Base-by-base conservation (phyloP, 1,140 invertebrate genomes). In the Tetramorium parvispinum region DNA sequence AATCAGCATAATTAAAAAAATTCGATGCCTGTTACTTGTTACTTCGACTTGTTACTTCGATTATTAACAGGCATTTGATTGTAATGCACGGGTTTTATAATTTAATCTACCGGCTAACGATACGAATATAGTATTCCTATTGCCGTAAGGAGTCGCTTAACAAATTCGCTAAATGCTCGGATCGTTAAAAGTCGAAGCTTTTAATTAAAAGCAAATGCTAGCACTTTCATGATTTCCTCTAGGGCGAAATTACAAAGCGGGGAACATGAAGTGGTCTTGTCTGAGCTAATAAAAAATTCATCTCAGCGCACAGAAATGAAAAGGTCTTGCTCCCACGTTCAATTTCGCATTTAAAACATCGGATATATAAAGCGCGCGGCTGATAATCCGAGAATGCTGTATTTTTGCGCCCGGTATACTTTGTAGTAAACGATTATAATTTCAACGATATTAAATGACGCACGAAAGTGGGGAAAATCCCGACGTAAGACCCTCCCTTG, bases 151-250 rank as follows among this genome's bases (percentile, higher is more conserved):
- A 63, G 7, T 59, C 46, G 18, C 68, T 37, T 49, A 21, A 61
- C 40, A 37, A 83, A 59, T 61, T 49, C 46, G 21, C 37, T 75
- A 83, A 82, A 83, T 73, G 46, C 13, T 46, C 27, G 13, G 6
- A 49, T 73, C 18, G 53, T 59, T 73, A 83, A 59, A 59, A 83
- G 53, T 75, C 49, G 32, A 70, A 43, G 37, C 65, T 81, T 81
- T 59, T 75, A 73, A 83, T 75, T 75, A 49, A 75, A 59, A 83
- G 53, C 13, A 59, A 83, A 73, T 83, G 53, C n/a, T 24, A 49
- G 55, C 13, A 65, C 51, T 53, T 46, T 83, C 53, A 21, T 59
- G 53, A 37, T 40, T 70, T 43, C 63, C 32, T 21, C 37, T 8
- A 24, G 53, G 32, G 32, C 24, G 18, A 32, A 16, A 82, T 53